Conservation (phyloP, 2,888 invertebrate genomes). For the Drosophila engyochracea region DNA sequence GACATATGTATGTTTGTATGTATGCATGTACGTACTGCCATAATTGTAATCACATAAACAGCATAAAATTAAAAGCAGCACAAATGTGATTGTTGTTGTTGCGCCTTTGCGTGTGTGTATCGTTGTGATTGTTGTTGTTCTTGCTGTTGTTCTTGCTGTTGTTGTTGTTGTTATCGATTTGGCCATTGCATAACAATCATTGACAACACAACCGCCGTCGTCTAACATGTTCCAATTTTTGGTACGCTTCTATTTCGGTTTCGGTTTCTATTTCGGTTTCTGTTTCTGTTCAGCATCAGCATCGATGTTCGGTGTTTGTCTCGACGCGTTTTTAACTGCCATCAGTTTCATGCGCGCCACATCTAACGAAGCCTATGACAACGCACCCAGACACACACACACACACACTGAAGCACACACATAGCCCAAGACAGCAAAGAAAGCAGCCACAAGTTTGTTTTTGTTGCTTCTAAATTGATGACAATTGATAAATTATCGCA, state of each 20-base stretch:
- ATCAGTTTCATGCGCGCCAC: slow-evolving; percentile 45
- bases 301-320: slow-evolving; percentile 51
- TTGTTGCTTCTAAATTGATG: slow-evolving; percentile 75
- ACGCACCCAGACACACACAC: slow-evolving; percentile 13
- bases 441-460: slow-evolving; percentile 58
- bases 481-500: slow-evolving; percentile 83
- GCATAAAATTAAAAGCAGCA: slow-evolving; percentile 75
- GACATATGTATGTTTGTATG: slow-evolving; percentile 46
- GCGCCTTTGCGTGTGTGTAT: slow-evolving; percentile 63
- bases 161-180: slow-evolving; percentile 61
- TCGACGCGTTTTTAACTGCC: slow-evolving; percentile 66
- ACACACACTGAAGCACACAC: slow-evolving; percentile 4
- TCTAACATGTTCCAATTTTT: slow-evolving; percentile 44
- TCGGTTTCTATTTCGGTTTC: slow-evolving; percentile 5
- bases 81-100: slow-evolving; percentile 63
- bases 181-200: slow-evolving; percentile 75
- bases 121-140: slow-evolving; percentile 29
- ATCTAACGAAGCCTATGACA: slow-evolving; percentile 59
- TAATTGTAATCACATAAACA: slow-evolving; percentile 78
- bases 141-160: slow-evolving; percentile 23
- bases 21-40: slow-evolving; percentile 66
- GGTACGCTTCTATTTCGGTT: slow-evolving; percentile 26
- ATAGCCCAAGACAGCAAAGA: slow-evolving; percentile 50
- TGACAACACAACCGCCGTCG: slow-evolving; percentile 34
- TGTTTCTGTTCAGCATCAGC: slow-evolving; percentile 39